Base-by-base conservation (phyloP, 2,797 vertebrate species). In the Thamnophis elegans region DNA sequence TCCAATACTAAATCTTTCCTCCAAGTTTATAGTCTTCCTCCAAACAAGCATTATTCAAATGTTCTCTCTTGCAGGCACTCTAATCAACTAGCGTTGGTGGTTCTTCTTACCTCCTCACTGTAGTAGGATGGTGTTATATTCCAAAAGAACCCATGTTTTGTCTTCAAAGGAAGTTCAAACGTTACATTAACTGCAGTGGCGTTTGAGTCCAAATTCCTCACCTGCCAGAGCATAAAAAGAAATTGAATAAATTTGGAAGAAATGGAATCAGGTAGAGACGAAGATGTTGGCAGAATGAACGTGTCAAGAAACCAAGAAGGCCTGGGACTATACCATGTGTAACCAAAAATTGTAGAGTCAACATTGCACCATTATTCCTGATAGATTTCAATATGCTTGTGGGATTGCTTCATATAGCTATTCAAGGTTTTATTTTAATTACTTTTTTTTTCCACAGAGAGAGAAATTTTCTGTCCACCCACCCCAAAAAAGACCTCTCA, bases 61-160 rank as follows among this genome's bases (percentile, higher is more conserved):
- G 1, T 22, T 20, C 51, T 42, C 13, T 10, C 51, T 28, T 32
- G 28, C 9, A 42, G 47, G 53, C 11, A 3, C 9, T 58, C 18
- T 9, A 86, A 26, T 20, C 47, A 47, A 55, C 3, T 55, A 4
- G 42, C 36, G 4, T 36, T 18, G 47, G 47, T 51, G 5, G 47
- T 20, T 26, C 9, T 68, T 58, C 89, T 93, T 73, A 93, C 93
- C 65, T 12, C 20, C 51, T 51, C 0, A 3, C 58, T 88, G 58
- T 88, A 56, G 58, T 88, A 56, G 68, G 5, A 56, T 20, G 36
- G 16, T 0, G 89, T 88, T 22, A 93, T 28, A 65, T 93, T 85
- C 91, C 91, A 93, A 86, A 85, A 26, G 36, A 93, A 93, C 5
- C 89, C 93, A 14, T 90, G 58, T 25, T 88, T 28, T 51, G 26